Evolutionary conservation across 1,140 invertebrate species (phyloP).

Genomic region (Probaryconus sp.): DNA sequence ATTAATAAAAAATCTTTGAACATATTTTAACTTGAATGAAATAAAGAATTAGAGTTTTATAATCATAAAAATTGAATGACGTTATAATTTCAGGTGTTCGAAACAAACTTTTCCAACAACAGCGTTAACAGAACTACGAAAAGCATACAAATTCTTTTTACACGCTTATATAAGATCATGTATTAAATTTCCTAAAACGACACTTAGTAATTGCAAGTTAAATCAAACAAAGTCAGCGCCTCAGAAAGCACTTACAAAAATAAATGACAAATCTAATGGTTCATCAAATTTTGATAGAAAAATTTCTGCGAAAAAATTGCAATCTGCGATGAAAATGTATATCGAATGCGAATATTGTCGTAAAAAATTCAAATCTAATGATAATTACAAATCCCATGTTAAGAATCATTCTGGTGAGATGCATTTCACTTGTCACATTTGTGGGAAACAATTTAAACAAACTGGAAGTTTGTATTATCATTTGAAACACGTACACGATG

Average conservation of each 20-base stretch:
- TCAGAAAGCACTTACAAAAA: no score
- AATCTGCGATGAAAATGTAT: constrained; percentile 5
- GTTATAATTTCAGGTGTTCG: not conserved
- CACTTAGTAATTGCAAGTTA: not conserved
- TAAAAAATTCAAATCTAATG: constrained; percentile 55
- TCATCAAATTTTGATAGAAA: constrained; percentile 63
- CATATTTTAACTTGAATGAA: no score
- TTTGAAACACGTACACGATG: constrained; percentile 60
- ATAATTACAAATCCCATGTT: constrained; percentile 50
- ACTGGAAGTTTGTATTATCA: constrained; percentile 67
- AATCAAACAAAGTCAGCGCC: not conserved
- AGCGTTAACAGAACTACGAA: not conserved
- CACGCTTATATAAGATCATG: not conserved
- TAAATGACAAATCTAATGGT: not conserved
- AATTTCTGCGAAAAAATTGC: constrained; percentile 53
- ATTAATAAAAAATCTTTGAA: no score
- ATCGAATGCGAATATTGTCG: constrained; percentile 53
- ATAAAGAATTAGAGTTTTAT: no score
- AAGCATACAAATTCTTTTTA: not conserved
- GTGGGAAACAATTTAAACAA: constrained; percentile 65
- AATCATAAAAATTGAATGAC: no score
- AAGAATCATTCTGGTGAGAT: constrained; percentile 54
- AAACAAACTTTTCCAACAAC: not conserved
- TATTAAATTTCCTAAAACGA: not conserved
- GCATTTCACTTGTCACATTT: constrained; percentile 60